Conservation (phyloP, 1,140 invertebrate species). For the Aphelenchoides fujianensis region DNA sequence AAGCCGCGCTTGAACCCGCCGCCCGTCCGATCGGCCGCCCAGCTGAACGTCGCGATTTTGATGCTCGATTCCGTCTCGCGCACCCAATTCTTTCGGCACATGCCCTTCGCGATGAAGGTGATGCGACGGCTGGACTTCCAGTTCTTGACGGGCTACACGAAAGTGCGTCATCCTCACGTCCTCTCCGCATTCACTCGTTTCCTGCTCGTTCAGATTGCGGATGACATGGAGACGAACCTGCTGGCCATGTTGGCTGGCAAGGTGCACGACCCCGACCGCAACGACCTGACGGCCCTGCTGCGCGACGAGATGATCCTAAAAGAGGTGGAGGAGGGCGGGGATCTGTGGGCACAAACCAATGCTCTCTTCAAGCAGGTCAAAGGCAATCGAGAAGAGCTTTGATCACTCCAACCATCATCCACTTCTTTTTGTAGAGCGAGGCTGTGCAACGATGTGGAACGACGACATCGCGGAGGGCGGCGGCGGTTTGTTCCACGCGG, state of each 20-base stretch:
- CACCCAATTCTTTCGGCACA: constrained; percentile 1
- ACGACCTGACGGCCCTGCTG: no score
- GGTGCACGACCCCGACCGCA: not conserved
- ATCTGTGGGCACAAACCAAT: not conserved
- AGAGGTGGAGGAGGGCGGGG: no score
- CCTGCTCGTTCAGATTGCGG: constrained; percentile 2
- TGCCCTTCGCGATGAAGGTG: not conserved
- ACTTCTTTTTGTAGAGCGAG: not conserved
- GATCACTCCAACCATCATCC: no score
- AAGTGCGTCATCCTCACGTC: no score
- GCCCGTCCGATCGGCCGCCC: not conserved
- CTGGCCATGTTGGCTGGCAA: constrained; percentile 11
- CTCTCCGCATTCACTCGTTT: not conserved
- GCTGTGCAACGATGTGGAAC: constrained; percentile 6
- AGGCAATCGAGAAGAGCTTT: no score
- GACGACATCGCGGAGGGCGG: not conserved
- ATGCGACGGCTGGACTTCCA: not conserved
- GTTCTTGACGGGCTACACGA: not conserved
- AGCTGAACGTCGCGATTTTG: constrained; percentile 6
- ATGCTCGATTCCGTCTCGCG: not conserved
- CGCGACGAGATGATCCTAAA: no score
- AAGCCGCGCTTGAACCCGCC: not conserved
- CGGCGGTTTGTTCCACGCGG: not conserved
- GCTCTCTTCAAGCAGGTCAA: not conserved
- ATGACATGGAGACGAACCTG: not conserved